Evolutionary conservation across 2,888 invertebrate genomes (phyloP), one percentile per base, ranked within the genome.

Genomic region (Lochmaea crataegi): DNA sequence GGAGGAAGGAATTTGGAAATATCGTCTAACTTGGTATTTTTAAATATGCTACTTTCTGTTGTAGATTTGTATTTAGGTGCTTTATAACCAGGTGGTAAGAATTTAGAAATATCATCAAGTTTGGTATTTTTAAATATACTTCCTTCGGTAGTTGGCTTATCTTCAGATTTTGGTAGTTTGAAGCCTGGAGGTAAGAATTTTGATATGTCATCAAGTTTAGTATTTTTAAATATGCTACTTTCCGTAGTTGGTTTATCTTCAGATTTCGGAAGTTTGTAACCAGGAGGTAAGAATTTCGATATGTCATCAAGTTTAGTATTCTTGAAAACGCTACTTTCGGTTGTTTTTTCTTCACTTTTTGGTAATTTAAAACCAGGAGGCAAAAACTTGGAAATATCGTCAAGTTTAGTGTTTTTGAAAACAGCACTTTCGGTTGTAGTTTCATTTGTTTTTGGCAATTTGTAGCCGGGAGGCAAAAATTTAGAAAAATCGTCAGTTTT

Each of bases 281-380:
- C 87, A 38, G 87, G 85, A 4, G 88, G 88, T 45, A 89, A 80
- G 0, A 89, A 85, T 56, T 85, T 82, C n/a, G 83, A 83, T 38
- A 87, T 77, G 80, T 85, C 83, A 71, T 83, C 82, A 16, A 82
- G 82, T 75, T 83, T 67, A 0, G 67, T 57, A 42, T 67, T 67
- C 22, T 57, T 67, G 22, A 67, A 42, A 6, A 57, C 16, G 12
- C 69, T 68, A 48, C 68, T 70, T 42, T 75, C 76, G 2, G 77
- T 77, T 2, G 72, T 61, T 65, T 53, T 63, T 14, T 48, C 70
- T 65, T 72, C 60, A 14, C 78, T 68, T 74, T 84, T 58, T 76
- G 67, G 79, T 76, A 14, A 70, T 78, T 92, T 93, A 80, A 90
- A 94, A 4, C 91, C 92, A 12, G 91, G 89, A 16, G 93, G 93